Evolutionary conservation across 2,797 vertebrate species (phyloP), one percentile per base, ranked within the genome.

Genomic region (Enteromius thamalakanensis): DNA sequence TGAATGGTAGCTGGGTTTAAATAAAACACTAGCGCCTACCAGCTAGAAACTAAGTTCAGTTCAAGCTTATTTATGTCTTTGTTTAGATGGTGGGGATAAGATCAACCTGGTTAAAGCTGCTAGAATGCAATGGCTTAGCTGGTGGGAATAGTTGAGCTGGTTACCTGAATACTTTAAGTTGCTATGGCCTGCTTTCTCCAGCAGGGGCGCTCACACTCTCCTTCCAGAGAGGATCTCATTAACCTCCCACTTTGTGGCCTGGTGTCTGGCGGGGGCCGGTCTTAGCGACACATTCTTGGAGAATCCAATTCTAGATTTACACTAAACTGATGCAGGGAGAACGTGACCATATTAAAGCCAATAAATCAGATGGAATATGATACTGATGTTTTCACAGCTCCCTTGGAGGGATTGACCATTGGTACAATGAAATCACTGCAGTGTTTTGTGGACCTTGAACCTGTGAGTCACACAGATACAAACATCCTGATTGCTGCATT

Each of bases 351-450:
- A 72, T 62, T 40, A 37, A 80, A 67, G 45, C 15, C 32, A 74
- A 51, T 78, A 81, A 81, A 74, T 83, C 68, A 51, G n/a, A 71
- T 11, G 12, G 67, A 82, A 80, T 55, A 78, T 77, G 47, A 85
- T 53, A 65, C 49, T 47, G n/a, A 67, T 72, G 67, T 78, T 70
- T 60, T 65, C n/a, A 64, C 75, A 6, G 45, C 74, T 53, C 26
- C 42, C 32, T 76, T 49, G n/a, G 21, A 64, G 74, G 26, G 79
- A 37, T 14, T 79, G 60, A 58, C 32, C 60, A 55, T 12, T 81
- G 64, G 76, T 81, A 49, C 64, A 2, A 78, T 76, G 72, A 74
- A 81, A 78, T 86, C 85, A 80, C 42, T 32, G 78, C 76, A 68
- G n/a, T 62, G 40, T 69, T 74, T 78, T 64, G 42, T 72, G 70